Conservation (phyloP, 2,113 vertebrate genomes). For the Microcebus tavaratra region DNA sequence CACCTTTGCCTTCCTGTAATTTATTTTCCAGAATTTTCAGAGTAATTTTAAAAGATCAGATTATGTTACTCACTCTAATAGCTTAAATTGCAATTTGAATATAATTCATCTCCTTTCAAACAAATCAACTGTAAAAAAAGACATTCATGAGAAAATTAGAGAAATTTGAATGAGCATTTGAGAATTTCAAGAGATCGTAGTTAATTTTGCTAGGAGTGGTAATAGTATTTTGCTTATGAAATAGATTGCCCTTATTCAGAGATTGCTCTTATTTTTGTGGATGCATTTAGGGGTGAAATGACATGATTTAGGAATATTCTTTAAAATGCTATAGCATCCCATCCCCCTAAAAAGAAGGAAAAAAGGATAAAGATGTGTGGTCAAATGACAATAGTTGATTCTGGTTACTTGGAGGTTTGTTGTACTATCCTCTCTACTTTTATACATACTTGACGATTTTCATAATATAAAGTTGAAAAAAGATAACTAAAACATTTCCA, state of each 20-base stretch:
- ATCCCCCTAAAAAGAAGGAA: background rate
- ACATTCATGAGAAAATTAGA: background rate
- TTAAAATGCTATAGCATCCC: background rate
- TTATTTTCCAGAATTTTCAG: background rate
- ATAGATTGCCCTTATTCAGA: background rate
- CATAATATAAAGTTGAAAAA: background rate
- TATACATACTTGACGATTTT: background rate
- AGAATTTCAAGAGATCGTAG: background rate
- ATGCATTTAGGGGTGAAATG: background rate
- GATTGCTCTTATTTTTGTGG: background rate
- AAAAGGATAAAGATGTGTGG: background rate
- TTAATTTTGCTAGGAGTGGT: background rate
- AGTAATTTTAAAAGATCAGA: background rate
- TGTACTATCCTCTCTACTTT: background rate
- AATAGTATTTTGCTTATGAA: background rate
- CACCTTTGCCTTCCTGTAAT: background rate
- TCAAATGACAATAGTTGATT: background rate
- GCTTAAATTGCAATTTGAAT: background rate
- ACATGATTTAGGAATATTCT: background rate
- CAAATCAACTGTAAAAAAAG: background rate
- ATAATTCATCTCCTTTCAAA: constrained; percentile 20
- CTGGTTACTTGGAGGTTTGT: background rate
- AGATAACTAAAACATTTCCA: background rate
- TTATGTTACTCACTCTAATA: background rate
- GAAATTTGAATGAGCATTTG: background rate